Conservation (phyloP, 2,797 vertebrate genomes). For the Pangasius macronema region DNA sequence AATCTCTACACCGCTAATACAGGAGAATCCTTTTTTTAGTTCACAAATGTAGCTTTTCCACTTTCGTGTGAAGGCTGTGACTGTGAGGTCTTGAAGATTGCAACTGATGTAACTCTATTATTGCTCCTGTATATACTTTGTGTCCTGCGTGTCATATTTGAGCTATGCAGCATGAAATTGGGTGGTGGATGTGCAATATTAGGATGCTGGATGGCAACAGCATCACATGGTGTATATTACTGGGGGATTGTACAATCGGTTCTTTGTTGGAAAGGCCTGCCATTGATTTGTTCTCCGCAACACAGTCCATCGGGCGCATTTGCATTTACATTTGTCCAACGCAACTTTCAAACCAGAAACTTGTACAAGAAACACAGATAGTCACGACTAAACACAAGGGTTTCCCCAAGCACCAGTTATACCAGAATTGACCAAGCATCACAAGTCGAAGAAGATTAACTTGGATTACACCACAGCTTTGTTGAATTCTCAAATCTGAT, state of each 20-base stretch:
- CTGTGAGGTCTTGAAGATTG: not conserved
- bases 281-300: not conserved
- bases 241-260: not conserved
- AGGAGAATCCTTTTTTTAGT: not conserved
- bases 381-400: not conserved
- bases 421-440: not conserved
- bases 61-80: not conserved
- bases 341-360: not conserved
- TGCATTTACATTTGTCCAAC: not conserved
- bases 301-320: not conserved
- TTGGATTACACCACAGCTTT: not conserved
- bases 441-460: not conserved
- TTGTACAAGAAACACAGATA: not conserved
- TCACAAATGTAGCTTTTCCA: not conserved
- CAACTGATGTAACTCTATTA: not conserved
- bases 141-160: not conserved
- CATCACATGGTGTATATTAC: not conserved
- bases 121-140: not conserved
- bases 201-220: not conserved
- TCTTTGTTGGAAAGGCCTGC: not conserved
- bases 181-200: not conserved
- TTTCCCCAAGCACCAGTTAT: not conserved
- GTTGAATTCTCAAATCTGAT: not conserved
- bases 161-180: conserved; percentile 1
- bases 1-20: not conserved